Conservation (phyloP, 2,888 invertebrate species). For the Lagria hirta region DNA sequence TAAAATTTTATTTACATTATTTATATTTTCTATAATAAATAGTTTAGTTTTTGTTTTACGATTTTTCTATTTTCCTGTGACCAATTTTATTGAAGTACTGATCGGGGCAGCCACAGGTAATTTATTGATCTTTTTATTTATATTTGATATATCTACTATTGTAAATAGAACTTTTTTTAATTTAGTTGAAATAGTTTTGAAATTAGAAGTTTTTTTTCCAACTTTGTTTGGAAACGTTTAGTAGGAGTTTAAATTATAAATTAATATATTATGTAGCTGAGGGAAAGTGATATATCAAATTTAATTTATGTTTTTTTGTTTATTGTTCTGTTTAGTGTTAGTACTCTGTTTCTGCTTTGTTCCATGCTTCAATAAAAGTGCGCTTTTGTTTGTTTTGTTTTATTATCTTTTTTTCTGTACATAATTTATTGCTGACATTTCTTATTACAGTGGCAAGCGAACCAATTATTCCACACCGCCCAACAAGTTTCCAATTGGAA, state of each 20-base stretch:
- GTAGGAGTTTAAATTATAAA: no score
- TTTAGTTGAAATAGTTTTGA: no score
- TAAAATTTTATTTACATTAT: not conserved
- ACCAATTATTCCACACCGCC: slow-evolving; percentile 54
- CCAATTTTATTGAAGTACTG: slow-evolving; percentile 14
- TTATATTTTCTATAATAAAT: slow-evolving; percentile 10
- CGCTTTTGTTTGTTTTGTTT: slow-evolving; percentile 18
- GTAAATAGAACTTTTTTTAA: no score
- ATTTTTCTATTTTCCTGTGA: not conserved
- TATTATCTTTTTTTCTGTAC: not conserved
- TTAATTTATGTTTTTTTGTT: no score
- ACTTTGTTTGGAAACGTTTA: no score
- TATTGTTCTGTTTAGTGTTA: slow-evolving; percentile 4
- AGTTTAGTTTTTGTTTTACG: slow-evolving; percentile 8
- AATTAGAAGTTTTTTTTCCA: no score
- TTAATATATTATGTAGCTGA: no score
- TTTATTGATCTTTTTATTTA: no score
- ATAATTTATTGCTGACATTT: not conserved
- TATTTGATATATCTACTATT: no score
- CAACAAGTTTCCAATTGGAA: slow-evolving; percentile 61
- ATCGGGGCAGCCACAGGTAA: no score
- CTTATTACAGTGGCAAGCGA: slow-evolving; percentile 32
- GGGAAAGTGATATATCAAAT: no score
- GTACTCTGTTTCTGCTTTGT: slow-evolving; percentile 2
- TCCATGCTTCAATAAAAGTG: slow-evolving; percentile 15